These are phyloP conservation scores for Linnaemya vulpina DNA, from an alignment of 2,888 invertebrate species.

Conservation along the genomic window DNA sequence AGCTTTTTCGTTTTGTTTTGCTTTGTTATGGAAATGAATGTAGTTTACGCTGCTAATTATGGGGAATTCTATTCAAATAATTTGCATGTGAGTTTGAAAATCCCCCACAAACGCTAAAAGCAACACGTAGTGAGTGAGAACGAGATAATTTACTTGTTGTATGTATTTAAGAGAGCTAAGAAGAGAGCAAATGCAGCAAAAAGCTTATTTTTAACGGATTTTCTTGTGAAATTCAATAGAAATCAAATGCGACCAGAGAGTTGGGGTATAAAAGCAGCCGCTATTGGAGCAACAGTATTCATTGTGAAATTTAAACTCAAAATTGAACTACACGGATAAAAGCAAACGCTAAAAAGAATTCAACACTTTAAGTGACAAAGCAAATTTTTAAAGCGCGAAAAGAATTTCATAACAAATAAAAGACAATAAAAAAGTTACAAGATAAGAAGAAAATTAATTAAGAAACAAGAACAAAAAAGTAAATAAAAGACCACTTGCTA, in stretches of 20 bases:
- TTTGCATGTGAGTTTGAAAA: conserved; percentile 64
- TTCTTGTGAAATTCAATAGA: conserved; percentile 79
- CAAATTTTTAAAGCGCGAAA: conserved; percentile 73
- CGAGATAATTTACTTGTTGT: background rate
- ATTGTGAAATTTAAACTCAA: conserved; percentile 83
- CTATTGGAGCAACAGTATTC: conserved; percentile 76
- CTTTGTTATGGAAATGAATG: conserved; percentile 13
- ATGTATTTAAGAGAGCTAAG: conserved; percentile 12
- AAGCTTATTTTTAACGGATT: conserved; percentile 63
- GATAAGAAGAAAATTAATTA: conserved; percentile 26
- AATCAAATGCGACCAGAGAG: conserved; percentile 75
- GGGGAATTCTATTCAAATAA: conserved; percentile 67
- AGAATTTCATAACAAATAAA: conserved; percentile 79
- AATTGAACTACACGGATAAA: conserved; percentile 78
- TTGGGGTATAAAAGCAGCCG: conserved; percentile 78
- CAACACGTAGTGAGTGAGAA: conserved; percentile 20
- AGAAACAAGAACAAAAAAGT: conserved; percentile 22
- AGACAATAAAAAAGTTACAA: conserved; percentile 49
- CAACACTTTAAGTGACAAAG: conserved; percentile 58
- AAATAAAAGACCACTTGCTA: conserved; percentile 54
- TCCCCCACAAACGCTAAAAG: conserved; percentile 49
- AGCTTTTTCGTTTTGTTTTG: background rate
- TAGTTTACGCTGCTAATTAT: conserved; percentile 63
- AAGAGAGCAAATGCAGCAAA: conserved; percentile 41
- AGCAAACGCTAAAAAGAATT: conserved; percentile 27